Base-by-base conservation (phyloP, 2,888 invertebrate genomes). In the Unio delphinus region DNA sequence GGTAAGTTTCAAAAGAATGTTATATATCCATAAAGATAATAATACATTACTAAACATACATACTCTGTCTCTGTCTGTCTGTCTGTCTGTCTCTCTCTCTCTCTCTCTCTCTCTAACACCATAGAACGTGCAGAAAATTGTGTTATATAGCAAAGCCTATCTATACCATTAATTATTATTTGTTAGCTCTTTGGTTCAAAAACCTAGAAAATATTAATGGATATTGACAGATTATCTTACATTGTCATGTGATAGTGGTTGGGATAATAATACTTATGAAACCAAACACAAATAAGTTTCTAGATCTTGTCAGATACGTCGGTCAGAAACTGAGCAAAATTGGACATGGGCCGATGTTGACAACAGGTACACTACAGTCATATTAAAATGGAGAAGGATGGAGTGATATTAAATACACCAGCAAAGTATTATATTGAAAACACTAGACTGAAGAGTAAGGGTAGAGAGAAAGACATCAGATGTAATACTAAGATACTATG, bases 311-410 rank as follows among this genome's bases (percentile, higher is more conserved):
- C 45, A 11, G 45, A 11, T 45, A 45, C 11, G 45, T 45, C 34
- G 8, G 7, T 34, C 45, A 45, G 11, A 45, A 45, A 45, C 45
- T 45, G 11, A 45, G 45, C 45, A 45, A 45, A 45, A 45, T 45
- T 45, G 45, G 45, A 45, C 45, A 45, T 8, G 34, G 34, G 3
- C 73, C 88, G 87, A 86, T 88, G 17, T 70, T 88, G 26, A 86
- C 87, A 2, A 85, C 87, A 11, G 89, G 88, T 3, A 86, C 86
- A 0, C 74, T 84, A 88, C 72, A 84, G 76, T 55, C 81, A 86
- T 61, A 80, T 79, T 4, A 84, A 85, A 6, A 70, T 83, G 11
- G 88, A 88, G 45, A 86, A 84, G 76, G 76, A 74, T 26, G 89
- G 88, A 6, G 86, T 88, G 18, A 87, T 88, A 4, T 80, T 89